These are phyloP conservation scores for Tenthredo livida DNA, from an alignment of 2,888 invertebrate species.

Conservation along the genomic window DNA sequence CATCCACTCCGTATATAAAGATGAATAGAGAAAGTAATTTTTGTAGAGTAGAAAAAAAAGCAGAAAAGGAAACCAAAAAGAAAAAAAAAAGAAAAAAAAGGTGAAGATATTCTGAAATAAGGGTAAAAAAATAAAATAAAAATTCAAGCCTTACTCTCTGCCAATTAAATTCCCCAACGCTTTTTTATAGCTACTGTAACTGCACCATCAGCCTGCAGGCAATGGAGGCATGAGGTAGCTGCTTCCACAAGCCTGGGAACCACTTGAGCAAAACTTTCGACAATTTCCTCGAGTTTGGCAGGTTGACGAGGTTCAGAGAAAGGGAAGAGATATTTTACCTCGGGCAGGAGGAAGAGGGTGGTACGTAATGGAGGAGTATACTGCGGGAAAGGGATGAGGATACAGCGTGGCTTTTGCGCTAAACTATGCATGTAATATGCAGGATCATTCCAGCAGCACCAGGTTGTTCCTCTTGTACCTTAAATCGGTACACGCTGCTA, in stretches of 20 bases:
- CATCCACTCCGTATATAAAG: not conserved
- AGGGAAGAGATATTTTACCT: conserved; percentile 30
- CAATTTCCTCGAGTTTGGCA: conserved; percentile 55
- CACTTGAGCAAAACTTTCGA: conserved; percentile 53
- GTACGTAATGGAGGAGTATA: not conserved
- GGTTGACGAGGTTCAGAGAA: conserved; percentile 44
- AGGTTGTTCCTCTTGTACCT: conserved; percentile 20
- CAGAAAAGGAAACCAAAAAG: not conserved
- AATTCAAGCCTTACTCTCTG: conserved; percentile 2
- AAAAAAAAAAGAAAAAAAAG: not conserved
- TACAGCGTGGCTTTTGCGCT: conserved; percentile 60
- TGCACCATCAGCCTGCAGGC: conserved; percentile 43
- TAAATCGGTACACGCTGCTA: not conserved
- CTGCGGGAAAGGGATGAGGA: conserved; percentile 46
- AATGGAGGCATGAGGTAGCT: not conserved
- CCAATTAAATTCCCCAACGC: conserved; percentile 22
- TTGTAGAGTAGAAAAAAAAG: not conserved
- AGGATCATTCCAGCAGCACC: conserved; percentile 64
- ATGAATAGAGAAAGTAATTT: not conserved
- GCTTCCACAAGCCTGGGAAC: conserved; percentile 22
- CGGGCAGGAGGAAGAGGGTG: not conserved
- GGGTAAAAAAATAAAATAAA: not conserved
- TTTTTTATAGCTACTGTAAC: conserved; percentile 32
- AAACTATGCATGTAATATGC: conserved; percentile 68
- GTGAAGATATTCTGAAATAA: not conserved